Conservation (phyloP, 2,113 vertebrate genomes). For the Struthio camelus region DNA sequence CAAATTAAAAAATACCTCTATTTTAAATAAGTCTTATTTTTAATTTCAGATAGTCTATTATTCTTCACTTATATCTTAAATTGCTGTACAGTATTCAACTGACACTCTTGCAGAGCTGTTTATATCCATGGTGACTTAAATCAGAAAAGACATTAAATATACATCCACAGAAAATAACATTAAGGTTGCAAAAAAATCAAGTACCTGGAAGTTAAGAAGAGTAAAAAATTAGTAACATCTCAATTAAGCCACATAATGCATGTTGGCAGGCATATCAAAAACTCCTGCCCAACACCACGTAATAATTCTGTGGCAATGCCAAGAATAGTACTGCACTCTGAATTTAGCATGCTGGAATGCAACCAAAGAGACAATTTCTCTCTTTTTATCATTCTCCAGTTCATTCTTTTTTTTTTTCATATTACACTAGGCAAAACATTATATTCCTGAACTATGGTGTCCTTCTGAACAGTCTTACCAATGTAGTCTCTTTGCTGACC, state of each 20-base stretch:
- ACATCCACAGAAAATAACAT: not conserved
- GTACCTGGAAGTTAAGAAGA: not conserved
- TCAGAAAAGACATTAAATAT: not conserved
- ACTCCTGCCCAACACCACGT: not conserved
- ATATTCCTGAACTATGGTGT: not conserved
- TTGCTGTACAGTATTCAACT: not conserved
- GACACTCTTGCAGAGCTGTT: not conserved
- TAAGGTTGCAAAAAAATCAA: not conserved
- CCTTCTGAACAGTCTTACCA: not conserved
- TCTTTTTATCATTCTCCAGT: not conserved
- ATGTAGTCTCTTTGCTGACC: not conserved
- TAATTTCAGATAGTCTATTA: not conserved
- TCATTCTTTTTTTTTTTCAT: not conserved
- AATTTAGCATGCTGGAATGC: not conserved
- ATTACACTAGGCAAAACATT: not conserved
- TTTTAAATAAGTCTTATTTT: not conserved
- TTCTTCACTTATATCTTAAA: not conserved
- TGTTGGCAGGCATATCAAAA: rapidly evolving
- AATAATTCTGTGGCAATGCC: not conserved
- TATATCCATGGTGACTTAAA: not conserved
- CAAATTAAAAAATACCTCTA: not conserved
- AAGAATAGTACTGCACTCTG: not conserved
- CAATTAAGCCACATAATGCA: not conserved
- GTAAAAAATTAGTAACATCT: not conserved
- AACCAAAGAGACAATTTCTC: slow-evolving; percentile 11